These are phyloP conservation scores for Austrolebias charrua DNA, from an alignment of 2,797 vertebrate species.

Conservation along the genomic window DNA sequence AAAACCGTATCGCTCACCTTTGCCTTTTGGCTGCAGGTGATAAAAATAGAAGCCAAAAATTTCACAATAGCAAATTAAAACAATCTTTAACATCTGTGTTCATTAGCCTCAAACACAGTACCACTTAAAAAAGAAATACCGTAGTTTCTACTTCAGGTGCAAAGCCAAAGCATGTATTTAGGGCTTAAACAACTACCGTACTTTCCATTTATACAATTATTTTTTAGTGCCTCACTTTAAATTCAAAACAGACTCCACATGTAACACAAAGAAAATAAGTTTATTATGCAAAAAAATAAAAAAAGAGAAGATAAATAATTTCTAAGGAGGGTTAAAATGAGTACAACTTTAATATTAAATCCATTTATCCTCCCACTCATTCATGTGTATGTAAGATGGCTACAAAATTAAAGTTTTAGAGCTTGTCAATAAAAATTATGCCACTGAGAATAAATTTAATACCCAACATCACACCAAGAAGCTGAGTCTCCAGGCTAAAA, in stretches of 20 bases:
- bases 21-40: no score
- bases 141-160: slow-evolving; percentile 23
- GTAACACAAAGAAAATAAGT: slow-evolving; percentile 15
- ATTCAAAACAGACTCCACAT: slow-evolving; percentile 23
- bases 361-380: slow-evolving; percentile 12
- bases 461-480: no score
- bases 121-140: slow-evolving; percentile 30
- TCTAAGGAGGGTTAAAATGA: slow-evolving; percentile 9
- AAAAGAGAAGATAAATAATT: slow-evolving; percentile 7
- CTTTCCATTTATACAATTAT: neutral
- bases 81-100: neutral
- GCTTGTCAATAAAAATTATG: neutral
- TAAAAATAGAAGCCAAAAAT: no score
- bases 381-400: no score
- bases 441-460: neutral
- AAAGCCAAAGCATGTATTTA: neutral
- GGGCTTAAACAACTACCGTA: neutral
- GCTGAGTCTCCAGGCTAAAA: no score
- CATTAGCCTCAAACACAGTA: slow-evolving; percentile 20
- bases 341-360: slow-evolving; percentile 16
- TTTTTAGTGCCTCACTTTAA: slow-evolving; percentile 25
- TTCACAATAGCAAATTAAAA: neutral
- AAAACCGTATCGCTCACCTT: no score
- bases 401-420: no score
- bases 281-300: neutral